These are phyloP conservation scores for Incurvaria masculella DNA, from an alignment of 2,888 invertebrate genomes.

Conservation along the genomic window DNA sequence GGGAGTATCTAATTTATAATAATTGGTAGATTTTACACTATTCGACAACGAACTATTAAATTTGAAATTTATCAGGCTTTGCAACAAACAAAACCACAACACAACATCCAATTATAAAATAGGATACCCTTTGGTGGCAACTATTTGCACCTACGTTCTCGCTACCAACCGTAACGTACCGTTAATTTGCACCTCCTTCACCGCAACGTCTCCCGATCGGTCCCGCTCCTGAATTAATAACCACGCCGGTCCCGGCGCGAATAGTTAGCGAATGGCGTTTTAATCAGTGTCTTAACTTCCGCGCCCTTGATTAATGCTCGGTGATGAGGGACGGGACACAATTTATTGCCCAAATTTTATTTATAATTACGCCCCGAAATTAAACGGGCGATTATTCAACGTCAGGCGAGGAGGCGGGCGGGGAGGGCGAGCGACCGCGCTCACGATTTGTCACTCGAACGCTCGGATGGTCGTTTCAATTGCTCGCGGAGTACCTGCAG, in stretches of 20 bases:
- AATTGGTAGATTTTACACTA: too few species aligned
- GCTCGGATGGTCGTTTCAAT: too few species aligned
- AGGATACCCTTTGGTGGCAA: constrained; percentile 1
- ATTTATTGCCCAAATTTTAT: constrained; percentile 56
- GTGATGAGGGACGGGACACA: constrained; percentile 25
- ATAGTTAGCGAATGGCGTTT: constrained; percentile 56
- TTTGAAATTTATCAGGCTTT: too few species aligned
- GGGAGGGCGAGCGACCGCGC: constrained; percentile 31
- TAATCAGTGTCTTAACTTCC: constrained; percentile 59
- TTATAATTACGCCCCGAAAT: constrained; percentile 55
- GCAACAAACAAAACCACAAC: too few species aligned
- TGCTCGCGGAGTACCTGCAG: too few species aligned
- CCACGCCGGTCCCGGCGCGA: constrained; percentile 43
- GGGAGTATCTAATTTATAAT: too few species aligned
- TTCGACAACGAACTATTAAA: too few species aligned
- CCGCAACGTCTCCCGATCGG: constrained; percentile 33
- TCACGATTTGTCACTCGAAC: constrained; percentile 48
- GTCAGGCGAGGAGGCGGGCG: constrained; percentile 26
- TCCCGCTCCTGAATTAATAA: constrained; percentile 48
- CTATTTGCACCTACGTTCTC: constrained; percentile 9
- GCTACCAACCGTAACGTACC: constrained; percentile 7
- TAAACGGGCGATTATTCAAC: constrained; percentile 53
- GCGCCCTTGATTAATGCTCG: constrained; percentile 49
- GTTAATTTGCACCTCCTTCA: constrained; percentile 3
- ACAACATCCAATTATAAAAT: too few species aligned